Percentiles rank a stretch among this genome's conserved stretches.
Conservation (phyloP, 2,888 invertebrate genomes). For the Julus scandinavius region DNA sequence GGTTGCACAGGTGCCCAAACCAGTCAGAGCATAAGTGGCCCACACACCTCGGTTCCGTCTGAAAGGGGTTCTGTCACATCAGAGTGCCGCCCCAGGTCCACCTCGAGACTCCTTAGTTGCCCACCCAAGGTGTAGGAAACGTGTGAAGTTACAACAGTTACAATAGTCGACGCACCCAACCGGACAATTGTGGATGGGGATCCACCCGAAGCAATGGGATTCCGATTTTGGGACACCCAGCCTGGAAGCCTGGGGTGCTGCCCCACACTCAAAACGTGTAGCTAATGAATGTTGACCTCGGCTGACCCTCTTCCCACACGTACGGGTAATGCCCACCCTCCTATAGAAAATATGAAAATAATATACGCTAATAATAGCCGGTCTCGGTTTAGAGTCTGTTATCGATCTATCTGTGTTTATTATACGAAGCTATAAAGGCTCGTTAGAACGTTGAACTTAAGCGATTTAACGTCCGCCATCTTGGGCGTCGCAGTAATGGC, state of each 20-base stretch:
- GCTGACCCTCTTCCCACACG: conserved; percentile 6
- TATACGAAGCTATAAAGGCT: conserved; percentile 1
- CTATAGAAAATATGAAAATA: neutral
- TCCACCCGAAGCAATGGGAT: neutral
- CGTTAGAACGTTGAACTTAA: neutral
- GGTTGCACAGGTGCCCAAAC: neutral
- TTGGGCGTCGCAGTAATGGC: conserved; percentile 9
- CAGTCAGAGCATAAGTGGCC: neutral
- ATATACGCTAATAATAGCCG: conserved; percentile 13
- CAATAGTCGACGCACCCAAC: neutral
- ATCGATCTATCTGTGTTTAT: conserved; percentile 5
- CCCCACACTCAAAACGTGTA: neutral
- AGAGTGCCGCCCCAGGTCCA: neutral
- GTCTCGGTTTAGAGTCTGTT: neutral
- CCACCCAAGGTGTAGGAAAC: conserved; percentile 8
- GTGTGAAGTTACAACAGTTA: neutral
- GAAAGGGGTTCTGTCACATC: neutral
- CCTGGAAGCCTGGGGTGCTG: neutral
- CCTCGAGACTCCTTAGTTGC: neutral
- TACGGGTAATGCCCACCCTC: no score
- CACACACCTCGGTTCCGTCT: neutral
- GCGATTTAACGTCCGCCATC: neutral
- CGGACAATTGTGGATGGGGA: neutral
- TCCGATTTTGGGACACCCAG: neutral
- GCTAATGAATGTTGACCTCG: neutral